These are phyloP conservation scores for Mesocricetus auratus DNA, from an alignment of 2,113 vertebrate species.

Conservation along the genomic window DNA sequence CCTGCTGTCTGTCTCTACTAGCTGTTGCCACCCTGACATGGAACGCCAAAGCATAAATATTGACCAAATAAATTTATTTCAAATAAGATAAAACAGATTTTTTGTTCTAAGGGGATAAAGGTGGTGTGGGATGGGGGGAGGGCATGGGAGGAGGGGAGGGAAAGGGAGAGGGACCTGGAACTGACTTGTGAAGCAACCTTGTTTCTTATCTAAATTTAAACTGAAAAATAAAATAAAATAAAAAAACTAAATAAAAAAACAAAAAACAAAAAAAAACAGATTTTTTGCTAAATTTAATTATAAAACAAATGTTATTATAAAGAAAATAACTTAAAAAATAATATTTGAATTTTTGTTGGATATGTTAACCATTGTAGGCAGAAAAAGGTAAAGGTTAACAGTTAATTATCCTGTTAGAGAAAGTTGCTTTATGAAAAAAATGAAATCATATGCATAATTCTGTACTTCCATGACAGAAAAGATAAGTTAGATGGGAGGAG, in stretches of 20 bases:
- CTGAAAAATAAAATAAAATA: too few relatives aligned
- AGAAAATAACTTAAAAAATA: background rate
- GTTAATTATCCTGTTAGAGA: background rate
- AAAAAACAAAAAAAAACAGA: too few relatives aligned
- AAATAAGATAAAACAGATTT: background rate
- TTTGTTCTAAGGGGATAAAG: too few relatives aligned
- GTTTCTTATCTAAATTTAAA: too few relatives aligned
- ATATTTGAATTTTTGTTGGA: background rate
- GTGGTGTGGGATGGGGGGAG: too few relatives aligned
- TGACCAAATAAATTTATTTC: background rate
- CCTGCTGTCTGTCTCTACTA: background rate
- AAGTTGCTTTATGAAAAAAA: background rate
- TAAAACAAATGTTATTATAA: background rate
- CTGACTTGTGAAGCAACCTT: too few relatives aligned
- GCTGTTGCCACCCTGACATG: background rate
- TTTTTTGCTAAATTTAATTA: background rate
- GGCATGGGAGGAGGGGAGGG: too few relatives aligned
- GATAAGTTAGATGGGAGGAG: background rate
- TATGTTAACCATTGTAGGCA: background rate
- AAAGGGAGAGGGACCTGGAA: too few relatives aligned
- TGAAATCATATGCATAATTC: background rate
- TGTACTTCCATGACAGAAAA: background rate
- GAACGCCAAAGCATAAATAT: background rate
- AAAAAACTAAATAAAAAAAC: too few relatives aligned
- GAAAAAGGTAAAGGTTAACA: background rate